Evolutionary conservation across 2,888 invertebrate genomes (phyloP).

Genomic region (Noctua janthina): DNA sequence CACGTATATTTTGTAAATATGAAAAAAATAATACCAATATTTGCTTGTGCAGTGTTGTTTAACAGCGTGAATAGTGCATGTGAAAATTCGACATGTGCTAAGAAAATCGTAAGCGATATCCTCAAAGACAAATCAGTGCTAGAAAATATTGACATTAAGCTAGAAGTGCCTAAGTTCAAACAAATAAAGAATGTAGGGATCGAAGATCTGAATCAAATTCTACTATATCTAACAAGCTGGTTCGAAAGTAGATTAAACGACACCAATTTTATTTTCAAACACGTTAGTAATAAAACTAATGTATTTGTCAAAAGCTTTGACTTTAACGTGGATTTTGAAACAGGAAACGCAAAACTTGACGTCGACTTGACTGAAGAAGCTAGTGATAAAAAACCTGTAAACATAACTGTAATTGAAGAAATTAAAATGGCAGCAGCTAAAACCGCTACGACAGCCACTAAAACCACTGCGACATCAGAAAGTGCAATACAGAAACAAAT

Average conservation of each 20-base stretch:
- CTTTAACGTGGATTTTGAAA: slow-evolving; percentile 66
- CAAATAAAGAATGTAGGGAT: slow-evolving; percentile 67
- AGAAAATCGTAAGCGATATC: slow-evolving; percentile 71
- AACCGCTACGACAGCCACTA: background rate
- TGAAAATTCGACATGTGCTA: slow-evolving; percentile 74
- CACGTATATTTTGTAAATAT: slow-evolving; percentile 77
- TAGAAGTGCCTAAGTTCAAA: slow-evolving; percentile 64
- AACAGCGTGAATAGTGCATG: slow-evolving; percentile 76
- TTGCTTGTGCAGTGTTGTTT: slow-evolving; percentile 65
- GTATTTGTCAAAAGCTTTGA: slow-evolving; percentile 77
- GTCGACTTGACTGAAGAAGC: slow-evolving; percentile 49
- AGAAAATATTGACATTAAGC: slow-evolving; percentile 62
- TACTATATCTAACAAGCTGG: slow-evolving; percentile 73
- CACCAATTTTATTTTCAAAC: slow-evolving; percentile 62
- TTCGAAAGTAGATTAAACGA: slow-evolving; percentile 73
- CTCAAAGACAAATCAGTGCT: slow-evolving; percentile 65
- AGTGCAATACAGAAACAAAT: background rate
- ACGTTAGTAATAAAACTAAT: slow-evolving; percentile 73
- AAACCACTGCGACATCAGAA: background rate
- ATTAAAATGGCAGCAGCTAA: background rate
- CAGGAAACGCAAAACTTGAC: slow-evolving; percentile 59
- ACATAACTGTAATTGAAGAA: background rate
- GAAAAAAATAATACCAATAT: slow-evolving; percentile 69
- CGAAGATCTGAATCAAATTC: slow-evolving; percentile 69
- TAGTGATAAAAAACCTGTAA: background rate